Evolutionary conservation across 2,888 invertebrate genomes (phyloP).

Genomic region (Dascillus cervinus): DNA sequence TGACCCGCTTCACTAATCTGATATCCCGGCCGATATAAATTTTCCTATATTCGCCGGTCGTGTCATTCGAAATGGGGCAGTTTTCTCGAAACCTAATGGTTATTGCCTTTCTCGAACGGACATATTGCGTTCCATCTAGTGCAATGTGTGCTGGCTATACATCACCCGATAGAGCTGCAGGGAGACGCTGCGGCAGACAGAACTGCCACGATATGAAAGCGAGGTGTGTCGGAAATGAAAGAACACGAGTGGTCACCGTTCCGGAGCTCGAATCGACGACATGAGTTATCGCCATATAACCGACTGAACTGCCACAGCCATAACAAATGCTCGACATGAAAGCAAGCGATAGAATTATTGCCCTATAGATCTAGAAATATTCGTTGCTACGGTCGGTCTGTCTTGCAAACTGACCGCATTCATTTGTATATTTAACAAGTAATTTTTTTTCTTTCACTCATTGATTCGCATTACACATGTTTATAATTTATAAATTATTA

Average conservation of each 20-base stretch:
- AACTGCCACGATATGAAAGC: conserved; percentile 27
- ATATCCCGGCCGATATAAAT: conserved; percentile 46
- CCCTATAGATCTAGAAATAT: no score
- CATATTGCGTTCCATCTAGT: conserved; percentile 54
- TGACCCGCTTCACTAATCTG: conserved; percentile 29
- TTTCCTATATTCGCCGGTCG: conserved; percentile 52
- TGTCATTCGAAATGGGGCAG: conserved; percentile 54
- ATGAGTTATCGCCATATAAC: conserved; percentile 8
- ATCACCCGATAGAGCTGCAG: conserved; percentile 43
- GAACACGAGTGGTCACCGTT: conserved; percentile 23
- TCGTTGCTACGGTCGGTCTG: no score
- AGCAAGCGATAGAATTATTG: no score
- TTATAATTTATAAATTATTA: no score
- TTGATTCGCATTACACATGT: no score
- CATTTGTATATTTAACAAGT: no score
- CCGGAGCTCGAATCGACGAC: conserved; percentile 14
- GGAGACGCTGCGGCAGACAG: conserved; percentile 30
- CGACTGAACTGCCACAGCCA: conserved; percentile 3
- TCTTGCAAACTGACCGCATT: no score
- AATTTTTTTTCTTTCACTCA: no score
- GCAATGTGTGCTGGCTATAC: conserved; percentile 52
- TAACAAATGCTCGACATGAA: not conserved
- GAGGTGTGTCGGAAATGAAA: conserved; percentile 24
- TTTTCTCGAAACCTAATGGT: conserved; percentile 55
- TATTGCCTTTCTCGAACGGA: conserved; percentile 53